These are phyloP conservation scores for Brachyhypopomus gauderio DNA, from an alignment of 2,113 vertebrate species.

Conservation along the genomic window DNA sequence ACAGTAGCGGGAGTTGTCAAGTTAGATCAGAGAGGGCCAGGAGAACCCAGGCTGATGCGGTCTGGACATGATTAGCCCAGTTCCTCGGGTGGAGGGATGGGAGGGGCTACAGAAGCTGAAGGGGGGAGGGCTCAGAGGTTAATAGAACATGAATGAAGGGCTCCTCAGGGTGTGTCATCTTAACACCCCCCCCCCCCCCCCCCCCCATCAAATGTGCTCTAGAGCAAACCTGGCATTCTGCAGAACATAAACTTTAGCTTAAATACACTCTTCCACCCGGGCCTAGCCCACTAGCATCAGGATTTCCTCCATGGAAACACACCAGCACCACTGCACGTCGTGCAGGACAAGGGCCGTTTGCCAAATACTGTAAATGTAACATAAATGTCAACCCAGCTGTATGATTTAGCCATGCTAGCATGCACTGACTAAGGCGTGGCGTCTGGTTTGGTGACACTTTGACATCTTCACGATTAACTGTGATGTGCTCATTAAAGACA, in stretches of 20 bases:
- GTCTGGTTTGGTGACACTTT: too few species aligned
- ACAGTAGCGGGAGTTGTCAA: conserved; percentile 86
- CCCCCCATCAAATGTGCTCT: conserved; percentile 1
- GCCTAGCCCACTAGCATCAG: background rate
- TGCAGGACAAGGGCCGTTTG: too few species aligned
- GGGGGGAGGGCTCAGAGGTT: conserved; percentile 60
- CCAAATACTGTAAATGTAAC: too few species aligned
- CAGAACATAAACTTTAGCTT: background rate
- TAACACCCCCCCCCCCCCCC: background rate
- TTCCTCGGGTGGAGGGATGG: conserved; percentile 54
- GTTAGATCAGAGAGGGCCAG: conserved; percentile 76
- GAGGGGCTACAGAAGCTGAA: conserved; percentile 17
- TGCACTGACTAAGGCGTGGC: too few species aligned
- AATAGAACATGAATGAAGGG: conserved; percentile 70
- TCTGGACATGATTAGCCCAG: conserved; percentile 34
- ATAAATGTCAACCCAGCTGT: too few species aligned
- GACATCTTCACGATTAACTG: too few species aligned
- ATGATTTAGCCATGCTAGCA: too few species aligned
- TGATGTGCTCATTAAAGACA: conserved; percentile 8
- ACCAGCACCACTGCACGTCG: too few species aligned
- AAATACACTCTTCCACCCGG: background rate
- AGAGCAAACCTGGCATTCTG: too few species aligned
- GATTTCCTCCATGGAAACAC: too few species aligned
- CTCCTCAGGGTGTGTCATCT: conserved; percentile 40
- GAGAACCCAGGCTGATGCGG: conserved; percentile 26